Evolutionary conservation across 2,888 invertebrate genomes (phyloP).

Genomic region (Scaptomyza caliginosa): DNA sequence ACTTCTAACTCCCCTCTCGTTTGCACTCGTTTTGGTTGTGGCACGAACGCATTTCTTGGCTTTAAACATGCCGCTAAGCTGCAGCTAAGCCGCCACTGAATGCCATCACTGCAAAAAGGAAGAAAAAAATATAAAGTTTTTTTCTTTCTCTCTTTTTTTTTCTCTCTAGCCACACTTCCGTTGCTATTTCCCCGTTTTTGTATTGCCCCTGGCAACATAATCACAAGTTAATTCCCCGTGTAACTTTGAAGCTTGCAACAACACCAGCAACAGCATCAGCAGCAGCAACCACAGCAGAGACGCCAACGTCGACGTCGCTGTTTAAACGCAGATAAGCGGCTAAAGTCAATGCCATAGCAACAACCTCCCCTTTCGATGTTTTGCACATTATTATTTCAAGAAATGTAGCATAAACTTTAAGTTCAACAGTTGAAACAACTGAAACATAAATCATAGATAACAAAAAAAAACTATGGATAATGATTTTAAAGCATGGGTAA

Average conservation of each 20-base stretch:
- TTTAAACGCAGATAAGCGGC: slow-evolving; percentile 66
- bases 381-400: no score
- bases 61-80: slow-evolving; percentile 66
- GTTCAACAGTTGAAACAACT: background rate
- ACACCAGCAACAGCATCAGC: slow-evolving; percentile 13
- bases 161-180: background rate
- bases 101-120: slow-evolving; percentile 28
- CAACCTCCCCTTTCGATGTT: background rate
- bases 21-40: background rate
- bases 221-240: slow-evolving; percentile 78
- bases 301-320: slow-evolving; percentile 32
- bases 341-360: slow-evolving; percentile 54
- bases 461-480: no score
- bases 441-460: background rate
- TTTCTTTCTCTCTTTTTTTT: background rate
- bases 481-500: no score
- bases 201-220: slow-evolving; percentile 54
- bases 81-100: slow-evolving; percentile 59
- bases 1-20: background rate
- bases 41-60: slow-evolving; percentile 42
- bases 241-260: slow-evolving; percentile 65
- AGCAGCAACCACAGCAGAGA: background rate
- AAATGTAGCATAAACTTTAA: background rate
- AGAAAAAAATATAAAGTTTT: slow-evolving; percentile 40
- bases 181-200: background rate